Base-by-base conservation (phyloP, 2,113 vertebrate species). In the Nansenia antarctica region DNA sequence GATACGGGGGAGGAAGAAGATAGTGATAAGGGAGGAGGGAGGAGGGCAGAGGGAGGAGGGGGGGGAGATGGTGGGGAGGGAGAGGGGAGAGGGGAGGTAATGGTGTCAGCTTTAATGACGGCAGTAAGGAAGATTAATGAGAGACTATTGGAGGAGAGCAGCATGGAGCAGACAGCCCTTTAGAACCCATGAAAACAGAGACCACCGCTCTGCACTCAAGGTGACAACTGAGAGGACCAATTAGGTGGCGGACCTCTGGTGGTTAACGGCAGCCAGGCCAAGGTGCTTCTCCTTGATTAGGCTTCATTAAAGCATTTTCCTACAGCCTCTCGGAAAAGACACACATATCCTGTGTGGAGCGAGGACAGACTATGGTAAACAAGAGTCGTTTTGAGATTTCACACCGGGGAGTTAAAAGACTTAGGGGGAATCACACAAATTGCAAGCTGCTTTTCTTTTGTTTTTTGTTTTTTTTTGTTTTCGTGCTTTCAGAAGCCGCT, bases 41-140 rank as follows among this genome's bases (percentile, higher is more conserved):
- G 3, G 3, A 52, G 18, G 45, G 15, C 45, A 64, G 8, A 65
- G 70, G 47, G 73, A 64, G 47, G 69, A 61, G 32, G 31, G 66
- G 26, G 7, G 15, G 22, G 9, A 35, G 45, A 3, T 9, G 9
- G 3, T 27, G 2, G 5, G 15, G 26, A 12, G 6, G 55, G 26
- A n/a, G 22, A 52, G 52, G 22, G 22, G 63, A 8, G 58, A 52
- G 54, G 49, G 79, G 67, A 58, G 60, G 69, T 22, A 24, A 81
- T 67, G 71, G 85, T 70, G 84, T 81, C 82, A 77, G 76, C 63
- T 89, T 85, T 90, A 89, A 92, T 86, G 80, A 89, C 77, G 80
- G 80, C 49, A 85, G 83, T 89, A 87, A 89, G 86, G 82, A 90
- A 91, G 91, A 93, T 88, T 86, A 91, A 93, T 86, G 83, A 63